A percentile compares a stretch with the other conserved stretches of the same genome.
phyloP scores from a whole-genome alignment of 2,888 invertebrate species.

The Endomychus coccineus region DNA sequence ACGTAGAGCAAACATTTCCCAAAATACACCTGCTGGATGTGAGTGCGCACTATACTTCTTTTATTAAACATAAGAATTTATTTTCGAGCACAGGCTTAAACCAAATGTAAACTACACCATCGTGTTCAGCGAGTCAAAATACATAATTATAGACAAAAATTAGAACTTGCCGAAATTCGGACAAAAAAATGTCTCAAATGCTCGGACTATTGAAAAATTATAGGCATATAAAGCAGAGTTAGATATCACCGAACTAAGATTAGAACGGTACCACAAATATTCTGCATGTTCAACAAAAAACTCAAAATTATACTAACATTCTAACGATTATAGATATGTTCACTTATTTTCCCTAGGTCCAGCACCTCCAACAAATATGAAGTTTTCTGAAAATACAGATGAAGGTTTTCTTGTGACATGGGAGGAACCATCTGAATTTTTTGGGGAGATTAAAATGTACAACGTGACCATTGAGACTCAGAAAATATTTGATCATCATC shows the following conservation, averaged over 20 bases:
- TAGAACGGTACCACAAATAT: too few species aligned
- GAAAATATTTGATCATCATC: background rate
- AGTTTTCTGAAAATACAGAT: background rate
- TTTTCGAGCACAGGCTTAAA: background rate
- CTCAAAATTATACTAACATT: too few species aligned
- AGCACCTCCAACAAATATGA: constrained; percentile 1
- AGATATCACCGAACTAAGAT: too few species aligned
- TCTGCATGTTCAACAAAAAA: too few species aligned
- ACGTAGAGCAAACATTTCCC: background rate
- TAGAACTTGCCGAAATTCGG: too few species aligned
- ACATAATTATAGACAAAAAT: too few species aligned
- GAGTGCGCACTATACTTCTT: constrained; percentile 2
- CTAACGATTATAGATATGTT: background rate
- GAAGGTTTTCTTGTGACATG: constrained; percentile 1
- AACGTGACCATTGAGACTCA: background rate
- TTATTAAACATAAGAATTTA: background rate
- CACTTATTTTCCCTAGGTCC: constrained; percentile 9
- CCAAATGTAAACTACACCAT: background rate
- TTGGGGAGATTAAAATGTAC: constrained; percentile 6
- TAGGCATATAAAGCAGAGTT: too few species aligned
- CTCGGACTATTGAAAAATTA: too few species aligned
- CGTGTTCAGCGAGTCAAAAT: too few species aligned
- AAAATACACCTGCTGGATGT: constrained; percentile 8
- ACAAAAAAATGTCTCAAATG: too few species aligned
- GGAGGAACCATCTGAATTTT: constrained; percentile 4